phyloP scores from a whole-genome alignment of 2,888 invertebrate genomes.

The Orchestes rusci region DNA sequence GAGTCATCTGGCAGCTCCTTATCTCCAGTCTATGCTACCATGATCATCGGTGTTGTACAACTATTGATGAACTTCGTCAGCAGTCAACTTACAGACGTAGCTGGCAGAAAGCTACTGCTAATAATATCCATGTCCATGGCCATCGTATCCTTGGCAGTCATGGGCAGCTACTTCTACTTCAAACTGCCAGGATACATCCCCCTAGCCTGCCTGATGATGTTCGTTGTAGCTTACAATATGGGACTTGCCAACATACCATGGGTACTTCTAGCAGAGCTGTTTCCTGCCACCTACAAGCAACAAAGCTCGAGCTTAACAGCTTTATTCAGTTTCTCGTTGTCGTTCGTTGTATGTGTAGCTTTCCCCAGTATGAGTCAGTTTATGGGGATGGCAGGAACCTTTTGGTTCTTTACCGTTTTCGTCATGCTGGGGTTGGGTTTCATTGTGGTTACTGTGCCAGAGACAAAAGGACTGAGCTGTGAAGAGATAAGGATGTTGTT shows the following conservation, averaged over 20 bases:
- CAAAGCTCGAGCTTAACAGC: constrained; percentile 53
- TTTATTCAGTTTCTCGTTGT: constrained; percentile 22
- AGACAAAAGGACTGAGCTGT: constrained; percentile 32
- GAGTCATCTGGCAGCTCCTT: constrained; percentile 57
- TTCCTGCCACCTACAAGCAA: constrained; percentile 59
- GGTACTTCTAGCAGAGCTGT: constrained; percentile 75
- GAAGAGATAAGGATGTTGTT: constrained; percentile 22
- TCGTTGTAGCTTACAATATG: constrained; percentile 62
- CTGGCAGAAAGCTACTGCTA: constrained; percentile 59
- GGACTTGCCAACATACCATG: constrained; percentile 71
- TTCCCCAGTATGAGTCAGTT: constrained; percentile 28
- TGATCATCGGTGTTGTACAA: constrained; percentile 71
- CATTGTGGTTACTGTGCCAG: constrained; percentile 29
- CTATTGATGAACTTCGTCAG: constrained; percentile 60
- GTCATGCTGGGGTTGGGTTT: constrained; percentile 26
- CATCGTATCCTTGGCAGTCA: constrained; percentile 44
- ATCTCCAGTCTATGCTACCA: constrained; percentile 56
- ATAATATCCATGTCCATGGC: constrained; percentile 60
- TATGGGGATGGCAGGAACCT: constrained; percentile 28
- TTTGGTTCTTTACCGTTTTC: constrained; percentile 29
- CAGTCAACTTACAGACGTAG: constrained; percentile 64
- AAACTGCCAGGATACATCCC: constrained; percentile 46
- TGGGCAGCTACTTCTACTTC: constrained; percentile 27
- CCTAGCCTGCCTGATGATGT: constrained; percentile 59
- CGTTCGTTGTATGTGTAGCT: constrained; percentile 28